Evolutionary conservation across 2,888 invertebrate genomes (phyloP), one percentile per base, ranked within the genome.

Genomic region (Lepidocyrtoides sp.): DNA sequence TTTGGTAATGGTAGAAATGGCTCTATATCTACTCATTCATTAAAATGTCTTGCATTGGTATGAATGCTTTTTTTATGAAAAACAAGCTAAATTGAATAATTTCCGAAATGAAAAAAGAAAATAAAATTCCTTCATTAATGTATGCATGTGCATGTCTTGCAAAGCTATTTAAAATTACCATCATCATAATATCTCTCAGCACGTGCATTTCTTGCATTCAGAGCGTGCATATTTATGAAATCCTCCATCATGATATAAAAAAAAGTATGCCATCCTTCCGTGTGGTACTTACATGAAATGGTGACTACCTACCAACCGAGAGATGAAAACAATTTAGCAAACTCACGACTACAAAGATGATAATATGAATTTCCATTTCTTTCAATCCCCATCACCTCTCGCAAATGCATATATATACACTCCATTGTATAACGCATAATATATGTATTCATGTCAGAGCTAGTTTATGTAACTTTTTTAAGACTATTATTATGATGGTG

Each of bases 361-460:
- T 60, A 36, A 60, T 81, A 57, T 12, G 41, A 81, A 60, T 81
- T 81, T 81, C 17, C 60, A 81, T 60, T 81, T 44, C 60, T 41
- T 60, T 81, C 79, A 79, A 79, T 79, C 79, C 29, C 60, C 57
- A 29, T 17, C 81, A 60, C 60, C 60, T 32, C 51, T 48, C 44
- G 75, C 75, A 75, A 36, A 48, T 77, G 26, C 29, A 51, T n/a
- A n/a, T 75, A 23, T 41, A 36, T 26, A 12, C 17, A 41, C 17
- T 51, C n/a, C 12, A 51, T 17, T 48, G 75, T n/a, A 77, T 75
- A 17, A 54, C 41, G 20, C 44, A 81, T 60, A 81, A 60, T 41
- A n/a, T 57, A 79, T 79, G 57, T 81, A 60, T 81, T 81, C 51
- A 77, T 77, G 77, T 77, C 77, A 41, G 81, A 57, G 23, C 36